Base-by-base conservation (phyloP, 2,797 vertebrate genomes). In the Rhinophrynus dorsalis region DNA sequence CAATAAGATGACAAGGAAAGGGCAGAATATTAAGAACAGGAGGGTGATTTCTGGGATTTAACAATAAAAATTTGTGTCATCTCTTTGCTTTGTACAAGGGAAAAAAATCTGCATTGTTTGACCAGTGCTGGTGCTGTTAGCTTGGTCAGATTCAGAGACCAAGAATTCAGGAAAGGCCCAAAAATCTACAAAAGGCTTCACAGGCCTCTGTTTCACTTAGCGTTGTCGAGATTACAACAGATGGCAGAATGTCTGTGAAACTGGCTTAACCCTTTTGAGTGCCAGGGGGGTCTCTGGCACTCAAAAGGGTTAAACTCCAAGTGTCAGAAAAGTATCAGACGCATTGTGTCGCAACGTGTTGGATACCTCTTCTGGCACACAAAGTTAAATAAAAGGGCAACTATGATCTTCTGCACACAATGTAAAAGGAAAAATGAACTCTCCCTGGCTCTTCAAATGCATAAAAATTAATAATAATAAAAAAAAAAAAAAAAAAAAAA, bases 91-190 rank as follows among this genome's bases (percentile, higher is more conserved):
- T 86, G 86, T 83, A n/a, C n/a, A n/a, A 58, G 87, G 85, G 90
- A 91, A 84, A 92, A 92, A 91, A 89, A 83, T 86, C 88, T 89
- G 87, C 87, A 85, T 76, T 84, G 81, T 88, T 86, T 90, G 88
- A 87, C 84, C 84, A 81, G 81, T 89, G 88, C 88, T 91, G 90
- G 89, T 90, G 90, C 89, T 80, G 79, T 5, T 85, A 76, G 81
- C 85, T 87, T 85, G 85, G 87, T 88, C 89, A 81, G 78, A 78
- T 88, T 87, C 81, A 80, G 77, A 88, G 88, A 89, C 85, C 85
- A 86, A 89, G 86, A 85, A 71, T 85, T 81, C 70, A 86, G 79
- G 80, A 87, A 85, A 89, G 88, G 88, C 86, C 86, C 88, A 80
- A 83, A 85, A 74, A 75, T 84, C 77, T 79, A 67, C 21, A 51